These are phyloP conservation scores for Brachionus rubens DNA, from an alignment of 1,140 invertebrate genomes.

Conservation along the genomic window DNA sequence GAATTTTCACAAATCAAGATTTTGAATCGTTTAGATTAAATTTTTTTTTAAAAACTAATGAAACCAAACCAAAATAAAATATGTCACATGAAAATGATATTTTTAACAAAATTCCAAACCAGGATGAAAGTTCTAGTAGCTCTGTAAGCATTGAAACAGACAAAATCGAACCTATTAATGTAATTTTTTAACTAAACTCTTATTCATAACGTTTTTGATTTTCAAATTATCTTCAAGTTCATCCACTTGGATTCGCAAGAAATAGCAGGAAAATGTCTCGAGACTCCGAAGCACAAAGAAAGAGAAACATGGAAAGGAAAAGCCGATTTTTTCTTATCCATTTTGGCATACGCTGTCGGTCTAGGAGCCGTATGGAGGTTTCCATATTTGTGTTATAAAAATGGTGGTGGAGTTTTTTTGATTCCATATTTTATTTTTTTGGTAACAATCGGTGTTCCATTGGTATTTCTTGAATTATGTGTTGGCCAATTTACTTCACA, in stretches of 20 bases:
- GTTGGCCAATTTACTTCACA: constrained; percentile 60
- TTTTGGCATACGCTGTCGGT: constrained; percentile 65
- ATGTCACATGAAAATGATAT: no score
- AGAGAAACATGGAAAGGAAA: constrained; percentile 66
- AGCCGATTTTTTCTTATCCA: constrained; percentile 61
- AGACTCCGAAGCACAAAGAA: constrained; percentile 53
- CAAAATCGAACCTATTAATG: no score
- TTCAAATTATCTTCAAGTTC: no score
- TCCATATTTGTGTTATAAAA: constrained; percentile 62
- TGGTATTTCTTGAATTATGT: constrained; percentile 63
- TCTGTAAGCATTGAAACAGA: no score
- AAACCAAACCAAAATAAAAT: no score
- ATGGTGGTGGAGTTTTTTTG: constrained; percentile 63
- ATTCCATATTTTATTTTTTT: constrained; percentile 65
- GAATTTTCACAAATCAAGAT: no score
- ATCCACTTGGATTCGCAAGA: background rate
- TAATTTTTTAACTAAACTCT: no score
- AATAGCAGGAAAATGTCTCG: constrained; percentile 15
- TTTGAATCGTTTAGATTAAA: no score
- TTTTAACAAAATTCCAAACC: no score
- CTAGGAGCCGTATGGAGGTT: constrained; percentile 62
- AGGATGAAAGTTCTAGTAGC: no score
- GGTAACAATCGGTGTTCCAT: constrained; percentile 63
- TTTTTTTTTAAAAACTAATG: no score
- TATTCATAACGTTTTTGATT: no score